phyloP scores from a whole-genome alignment of 64 coral and sea anemone species.

The Orbicella faveolata region DNA sequence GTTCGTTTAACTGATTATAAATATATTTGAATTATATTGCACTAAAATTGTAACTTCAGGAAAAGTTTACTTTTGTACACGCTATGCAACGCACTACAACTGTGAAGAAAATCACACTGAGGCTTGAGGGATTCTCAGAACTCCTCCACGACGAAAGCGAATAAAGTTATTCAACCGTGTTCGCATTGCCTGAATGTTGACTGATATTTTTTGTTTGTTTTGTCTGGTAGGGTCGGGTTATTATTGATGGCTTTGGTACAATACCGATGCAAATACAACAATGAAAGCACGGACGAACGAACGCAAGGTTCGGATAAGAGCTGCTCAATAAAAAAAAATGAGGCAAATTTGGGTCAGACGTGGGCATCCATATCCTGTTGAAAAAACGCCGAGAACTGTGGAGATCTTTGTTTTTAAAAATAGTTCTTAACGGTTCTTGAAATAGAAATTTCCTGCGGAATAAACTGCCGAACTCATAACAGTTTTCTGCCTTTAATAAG shows the following conservation, averaged over 20 bases:
- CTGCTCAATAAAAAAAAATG: neutral
- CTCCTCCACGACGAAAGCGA: too few species aligned
- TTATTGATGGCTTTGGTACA: neutral
- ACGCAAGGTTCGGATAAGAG: neutral
- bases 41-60: too few species aligned
- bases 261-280: neutral
- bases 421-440: neutral
- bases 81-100: too few species aligned
- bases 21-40: too few species aligned
- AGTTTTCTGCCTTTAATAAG: neutral
- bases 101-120: too few species aligned
- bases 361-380: too few species aligned
- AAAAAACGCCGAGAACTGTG: neutral
- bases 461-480: neutral
- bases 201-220: neutral
- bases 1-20: too few species aligned
- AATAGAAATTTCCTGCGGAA: neutral
- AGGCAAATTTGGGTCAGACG: neutral
- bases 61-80: too few species aligned
- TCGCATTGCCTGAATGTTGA: neutral
- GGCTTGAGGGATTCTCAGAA: too few species aligned
- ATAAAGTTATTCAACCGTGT: neutral
- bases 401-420: conserved; percentile 10
- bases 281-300: neutral
- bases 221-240: neutral